phyloP scores from a whole-genome alignment of 2,888 invertebrate genomes.

The Drosophila demipolita region DNA sequence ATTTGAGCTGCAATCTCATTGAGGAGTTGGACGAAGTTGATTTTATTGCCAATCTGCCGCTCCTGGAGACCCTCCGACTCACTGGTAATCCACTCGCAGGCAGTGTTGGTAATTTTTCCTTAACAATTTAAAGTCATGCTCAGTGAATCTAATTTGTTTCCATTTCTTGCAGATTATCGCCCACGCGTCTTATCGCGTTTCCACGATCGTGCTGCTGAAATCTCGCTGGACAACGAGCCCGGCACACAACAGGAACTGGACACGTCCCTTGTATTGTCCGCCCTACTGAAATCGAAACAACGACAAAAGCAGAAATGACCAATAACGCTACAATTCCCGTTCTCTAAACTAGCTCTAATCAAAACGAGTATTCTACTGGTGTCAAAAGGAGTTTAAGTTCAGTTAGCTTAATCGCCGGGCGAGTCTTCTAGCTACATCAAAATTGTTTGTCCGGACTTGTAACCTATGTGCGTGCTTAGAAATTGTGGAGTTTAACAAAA shows the following conservation, averaged over 20 bases:
- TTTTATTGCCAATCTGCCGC: constrained; percentile 92
- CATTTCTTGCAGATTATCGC: constrained; percentile 90
- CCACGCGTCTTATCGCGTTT: constrained; percentile 95
- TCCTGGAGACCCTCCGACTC: constrained; percentile 93
- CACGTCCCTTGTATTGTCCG: constrained; percentile 95
- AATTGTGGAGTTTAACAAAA: not conserved
- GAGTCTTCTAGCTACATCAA: not conserved
- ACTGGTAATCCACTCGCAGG: constrained; percentile 95
- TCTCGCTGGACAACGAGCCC: constrained; percentile 94
- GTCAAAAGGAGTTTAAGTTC: constrained; percentile 9
- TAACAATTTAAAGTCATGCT: not conserved
- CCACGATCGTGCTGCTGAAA: constrained; percentile 92
- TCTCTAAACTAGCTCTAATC: constrained; percentile 20
- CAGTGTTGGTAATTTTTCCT: constrained; percentile 81
- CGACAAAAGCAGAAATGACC: constrained; percentile 66
- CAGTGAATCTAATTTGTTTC: not conserved
- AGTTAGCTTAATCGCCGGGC: constrained; percentile 7
- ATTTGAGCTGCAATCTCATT: constrained; percentile 94
- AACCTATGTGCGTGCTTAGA: not conserved
- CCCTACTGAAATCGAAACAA: constrained; percentile 87
- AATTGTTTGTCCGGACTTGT: not conserved
- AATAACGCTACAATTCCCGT: constrained; percentile 17
- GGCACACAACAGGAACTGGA: constrained; percentile 95
- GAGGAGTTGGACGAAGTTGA: constrained; percentile 92
- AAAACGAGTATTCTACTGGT: constrained; percentile 30